A percentile compares a stretch with the other conserved stretches of the same genome.
Conservation (phyloP, 2,797 vertebrate genomes). For the Heterohyrax brucei region DNA sequence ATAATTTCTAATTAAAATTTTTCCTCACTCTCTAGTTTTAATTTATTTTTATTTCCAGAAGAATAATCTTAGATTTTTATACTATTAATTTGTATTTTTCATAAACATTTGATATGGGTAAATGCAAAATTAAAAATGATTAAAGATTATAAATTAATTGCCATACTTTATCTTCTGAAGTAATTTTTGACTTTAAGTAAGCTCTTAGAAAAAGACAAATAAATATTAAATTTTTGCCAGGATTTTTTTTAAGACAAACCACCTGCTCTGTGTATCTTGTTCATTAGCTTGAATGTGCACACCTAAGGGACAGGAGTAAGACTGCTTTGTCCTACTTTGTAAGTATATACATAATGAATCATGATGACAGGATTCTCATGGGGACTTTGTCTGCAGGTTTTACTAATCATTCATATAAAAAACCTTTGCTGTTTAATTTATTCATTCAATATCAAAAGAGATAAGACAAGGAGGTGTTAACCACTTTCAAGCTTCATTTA, state of each 20-base stretch:
- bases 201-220: background rate
- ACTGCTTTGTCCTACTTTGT: constrained; percentile 75
- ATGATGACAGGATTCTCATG: constrained; percentile 61
- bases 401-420: constrained; percentile 74
- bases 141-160: background rate
- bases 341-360: constrained; percentile 80
- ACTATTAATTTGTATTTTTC: background rate
- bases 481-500: constrained; percentile 15
- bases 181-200: constrained; percentile 23
- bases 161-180: background rate
- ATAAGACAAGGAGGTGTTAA: background rate
- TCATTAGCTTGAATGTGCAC: constrained; percentile 57
- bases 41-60: background rate
- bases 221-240: background rate
- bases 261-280: constrained; percentile 29
- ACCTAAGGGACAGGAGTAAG: constrained; percentile 49
- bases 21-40: background rate
- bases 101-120: background rate
- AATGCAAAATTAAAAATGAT: background rate
- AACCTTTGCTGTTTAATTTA: constrained; percentile 73
- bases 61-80: background rate
- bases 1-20: background rate
- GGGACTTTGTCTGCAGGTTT: constrained; percentile 68
- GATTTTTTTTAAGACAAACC: constrained; percentile 49
- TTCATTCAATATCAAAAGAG: constrained; percentile 60